Evolutionary conservation across 2,113 vertebrate species (phyloP).

Genomic region (Prionailurus viverrinus): DNA sequence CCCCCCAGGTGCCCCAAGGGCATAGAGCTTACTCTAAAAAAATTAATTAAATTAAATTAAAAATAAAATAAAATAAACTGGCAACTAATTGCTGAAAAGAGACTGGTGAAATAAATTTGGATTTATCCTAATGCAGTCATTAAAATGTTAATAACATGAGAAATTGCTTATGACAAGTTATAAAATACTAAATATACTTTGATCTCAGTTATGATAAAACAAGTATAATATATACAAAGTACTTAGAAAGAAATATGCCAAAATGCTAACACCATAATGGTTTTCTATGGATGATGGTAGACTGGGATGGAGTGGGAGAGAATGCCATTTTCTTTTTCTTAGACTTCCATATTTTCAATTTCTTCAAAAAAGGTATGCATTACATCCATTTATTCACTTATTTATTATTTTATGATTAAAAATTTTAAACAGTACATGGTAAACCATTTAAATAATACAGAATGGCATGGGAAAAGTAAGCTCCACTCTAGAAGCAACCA

Average conservation of each 20-base stretch:
- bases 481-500: background rate
- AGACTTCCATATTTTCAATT: background rate
- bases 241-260: conserved; percentile 37
- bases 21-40: background rate
- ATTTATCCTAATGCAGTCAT: conserved; percentile 1
- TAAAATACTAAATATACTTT: conserved; percentile 22
- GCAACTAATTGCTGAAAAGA: conserved; percentile 20
- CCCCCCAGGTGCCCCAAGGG: too few species aligned
- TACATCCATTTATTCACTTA: background rate
- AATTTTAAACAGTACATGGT: background rate
- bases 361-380: background rate
- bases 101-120: conserved; percentile 22
- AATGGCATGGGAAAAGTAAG: background rate
- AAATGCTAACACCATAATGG: background rate
- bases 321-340: conserved; percentile 2
- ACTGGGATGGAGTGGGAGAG: background rate
- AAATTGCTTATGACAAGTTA: conserved; percentile 27
- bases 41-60: too few species aligned
- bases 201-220: conserved; percentile 47
- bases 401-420: background rate
- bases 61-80: background rate
- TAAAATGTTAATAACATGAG: conserved; percentile 35
- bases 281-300: background rate
- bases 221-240: background rate
- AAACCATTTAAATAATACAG: conserved; percentile 17